Evolutionary conservation across 2,797 vertebrate species (phyloP).

Genomic region (Liasis olivaceus): DNA sequence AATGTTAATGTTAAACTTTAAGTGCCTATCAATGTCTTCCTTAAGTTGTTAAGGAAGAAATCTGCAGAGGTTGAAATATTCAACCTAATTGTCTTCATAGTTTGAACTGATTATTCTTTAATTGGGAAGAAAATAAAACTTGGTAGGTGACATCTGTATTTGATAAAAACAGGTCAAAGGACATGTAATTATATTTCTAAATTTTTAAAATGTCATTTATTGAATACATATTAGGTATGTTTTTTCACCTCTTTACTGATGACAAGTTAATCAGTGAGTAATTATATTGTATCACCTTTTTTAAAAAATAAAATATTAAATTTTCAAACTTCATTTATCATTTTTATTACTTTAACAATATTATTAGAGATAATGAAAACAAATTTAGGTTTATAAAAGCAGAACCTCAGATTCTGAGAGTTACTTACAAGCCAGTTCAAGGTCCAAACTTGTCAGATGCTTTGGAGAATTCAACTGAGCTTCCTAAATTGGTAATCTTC

Average conservation of each 20-base stretch:
- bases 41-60: neutral
- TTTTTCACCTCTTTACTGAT: constrained; percentile 1
- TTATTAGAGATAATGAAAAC: neutral
- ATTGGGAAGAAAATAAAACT: neutral
- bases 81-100: constrained; percentile 3
- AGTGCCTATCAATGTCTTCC: neutral
- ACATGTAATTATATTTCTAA: constrained; percentile 31
- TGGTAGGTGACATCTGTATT: constrained; percentile 7
- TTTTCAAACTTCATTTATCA: neutral
- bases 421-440: neutral
- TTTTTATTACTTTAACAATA: constrained; percentile 6
- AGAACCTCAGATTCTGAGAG: neutral
- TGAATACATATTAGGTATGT: constrained; percentile 1
- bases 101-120: constrained; percentile 13
- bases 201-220: constrained; percentile 18
- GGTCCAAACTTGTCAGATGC: neutral
- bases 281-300: constrained; percentile 18
- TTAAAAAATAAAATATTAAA: constrained; percentile 3
- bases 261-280: constrained; percentile 22
- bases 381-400: neutral
- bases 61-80: neutral
- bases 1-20: neutral
- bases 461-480: too few species aligned
- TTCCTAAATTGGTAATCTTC: too few species aligned
- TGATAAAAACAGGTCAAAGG: constrained; percentile 33